Evolutionary conservation across 1,140 invertebrate species (phyloP).

Genomic region (Solenopsis fugax): DNA sequence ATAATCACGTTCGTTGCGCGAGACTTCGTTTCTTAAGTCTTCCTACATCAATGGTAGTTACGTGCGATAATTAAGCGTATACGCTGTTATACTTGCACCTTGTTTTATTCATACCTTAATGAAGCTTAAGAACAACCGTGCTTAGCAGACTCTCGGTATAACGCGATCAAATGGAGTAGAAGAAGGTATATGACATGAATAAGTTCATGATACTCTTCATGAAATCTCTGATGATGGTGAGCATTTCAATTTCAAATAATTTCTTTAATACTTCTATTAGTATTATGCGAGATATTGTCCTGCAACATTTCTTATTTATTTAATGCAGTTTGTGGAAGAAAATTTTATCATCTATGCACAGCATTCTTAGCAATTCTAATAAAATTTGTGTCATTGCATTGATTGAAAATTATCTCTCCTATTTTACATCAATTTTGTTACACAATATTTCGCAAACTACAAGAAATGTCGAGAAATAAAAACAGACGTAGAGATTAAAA

Average conservation of each 20-base stretch:
- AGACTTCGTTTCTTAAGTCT: constrained; percentile 35
- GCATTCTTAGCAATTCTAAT: background rate
- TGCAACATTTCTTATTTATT: background rate
- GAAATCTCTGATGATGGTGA: background rate
- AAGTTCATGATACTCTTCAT: background rate
- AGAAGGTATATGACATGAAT: background rate
- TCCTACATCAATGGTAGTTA: background rate
- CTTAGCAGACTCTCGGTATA: constrained; percentile 21
- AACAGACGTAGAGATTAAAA: background rate
- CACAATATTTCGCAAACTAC: too few relatives aligned
- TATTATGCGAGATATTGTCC: background rate
- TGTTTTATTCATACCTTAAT: constrained; percentile 23
- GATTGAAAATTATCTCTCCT: background rate
- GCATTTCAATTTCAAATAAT: background rate
- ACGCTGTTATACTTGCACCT: background rate
- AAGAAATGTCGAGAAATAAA: too few relatives aligned
- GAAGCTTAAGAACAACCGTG: constrained; percentile 10
- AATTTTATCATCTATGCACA: background rate
- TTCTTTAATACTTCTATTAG: background rate
- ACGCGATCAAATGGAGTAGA: background rate
- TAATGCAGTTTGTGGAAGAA: background rate
- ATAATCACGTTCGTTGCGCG: constrained; percentile 27
- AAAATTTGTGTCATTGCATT: background rate
- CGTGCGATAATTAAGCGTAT: constrained; percentile 29
- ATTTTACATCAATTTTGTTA: background rate